Percentiles rank a stretch among this genome's conserved stretches.
phyloP scores from a whole-genome alignment of 2,888 invertebrate genomes.

The Diloba caeruleocephala region DNA sequence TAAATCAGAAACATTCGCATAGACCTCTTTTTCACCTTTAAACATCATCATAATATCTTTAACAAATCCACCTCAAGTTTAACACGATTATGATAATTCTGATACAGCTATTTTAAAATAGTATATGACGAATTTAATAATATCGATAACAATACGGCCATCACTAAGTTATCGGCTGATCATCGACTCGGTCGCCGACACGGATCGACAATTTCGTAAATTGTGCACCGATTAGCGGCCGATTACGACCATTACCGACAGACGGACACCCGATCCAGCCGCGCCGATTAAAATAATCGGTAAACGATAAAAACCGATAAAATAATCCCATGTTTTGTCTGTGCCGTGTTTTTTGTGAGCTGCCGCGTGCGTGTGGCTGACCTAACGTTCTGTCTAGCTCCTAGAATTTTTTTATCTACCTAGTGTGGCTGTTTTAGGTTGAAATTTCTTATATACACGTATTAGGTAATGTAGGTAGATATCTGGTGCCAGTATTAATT shows the following conservation, averaged over 20 bases:
- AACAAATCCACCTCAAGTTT: no score
- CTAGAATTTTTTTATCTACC: conserved; percentile 21
- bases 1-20: no score
- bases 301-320: conserved; percentile 86
- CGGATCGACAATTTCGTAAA: conserved; percentile 89
- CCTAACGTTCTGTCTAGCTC: conserved; percentile 56
- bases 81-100: not conserved
- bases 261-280: conserved; percentile 85
- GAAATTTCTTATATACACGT: not conserved
- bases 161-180: conserved; percentile 74
- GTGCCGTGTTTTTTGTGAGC: conserved; percentile 73
- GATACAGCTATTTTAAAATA: conserved; percentile 1
- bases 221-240: conserved; percentile 88
- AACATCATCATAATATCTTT: no score
- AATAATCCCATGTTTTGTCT: conserved; percentile 75
- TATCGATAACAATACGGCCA: conserved; percentile 70
- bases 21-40: no score
- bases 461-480: no score
- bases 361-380: conserved; percentile 58
- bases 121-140: conserved; percentile 25
- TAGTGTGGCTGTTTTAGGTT: conserved; percentile 4
- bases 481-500: no score
- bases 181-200: conserved; percentile 84
- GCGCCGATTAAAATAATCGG: conserved; percentile 87
- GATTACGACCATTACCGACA: conserved; percentile 87